Conservation (phyloP, 2,113 vertebrate species). For the Amphilophus citrinellus region DNA sequence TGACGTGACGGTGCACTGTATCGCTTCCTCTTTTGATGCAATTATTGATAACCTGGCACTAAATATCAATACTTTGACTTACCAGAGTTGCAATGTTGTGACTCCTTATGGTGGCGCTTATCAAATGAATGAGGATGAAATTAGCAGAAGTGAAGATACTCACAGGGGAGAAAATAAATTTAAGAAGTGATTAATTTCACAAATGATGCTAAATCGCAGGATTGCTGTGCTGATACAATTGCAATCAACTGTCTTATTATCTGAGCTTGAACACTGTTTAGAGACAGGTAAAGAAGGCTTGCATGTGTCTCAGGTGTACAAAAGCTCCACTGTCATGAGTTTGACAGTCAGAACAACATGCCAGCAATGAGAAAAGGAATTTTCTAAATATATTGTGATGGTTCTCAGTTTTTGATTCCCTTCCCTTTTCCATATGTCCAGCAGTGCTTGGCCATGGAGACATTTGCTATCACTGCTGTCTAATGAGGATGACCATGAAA, state of each 20-base stretch:
- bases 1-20: not conserved
- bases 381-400: not conserved
- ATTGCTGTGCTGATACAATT: not conserved
- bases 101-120: too few species aligned
- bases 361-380: not conserved
- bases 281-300: not conserved
- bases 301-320: not conserved
- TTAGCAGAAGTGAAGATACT: not conserved
- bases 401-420: not conserved
- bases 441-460: slow-evolving; percentile 21
- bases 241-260: not conserved
- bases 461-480: slow-evolving; percentile 36
- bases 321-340: not conserved
- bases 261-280: not conserved
- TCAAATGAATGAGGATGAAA: not conserved
- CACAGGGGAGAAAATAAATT: too few species aligned
- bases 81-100: rapidly evolving
- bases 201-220: too few species aligned
- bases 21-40: not conserved
- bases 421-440: slow-evolving; percentile 13
- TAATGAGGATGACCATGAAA: slow-evolving; percentile 61
- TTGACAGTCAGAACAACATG: not conserved
- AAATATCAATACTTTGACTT: not conserved
- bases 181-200: too few species aligned
- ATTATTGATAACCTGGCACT: rapidly evolving